These are phyloP conservation scores for Heliothis virescens DNA, from an alignment of 1,140 invertebrate genomes.

Conservation along the genomic window DNA sequence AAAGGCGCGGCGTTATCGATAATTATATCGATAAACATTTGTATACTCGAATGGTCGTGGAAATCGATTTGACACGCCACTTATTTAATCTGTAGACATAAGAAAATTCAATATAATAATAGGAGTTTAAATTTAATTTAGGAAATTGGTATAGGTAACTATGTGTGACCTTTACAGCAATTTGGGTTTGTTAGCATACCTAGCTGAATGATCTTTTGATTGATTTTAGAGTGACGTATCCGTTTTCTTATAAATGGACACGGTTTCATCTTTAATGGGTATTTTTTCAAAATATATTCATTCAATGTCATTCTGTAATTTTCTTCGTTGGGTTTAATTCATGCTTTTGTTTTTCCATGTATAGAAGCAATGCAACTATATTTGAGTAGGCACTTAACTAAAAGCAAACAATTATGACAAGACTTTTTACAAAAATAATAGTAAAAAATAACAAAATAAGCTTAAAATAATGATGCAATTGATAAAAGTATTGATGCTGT, in stretches of 20 bases:
- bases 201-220: constrained; percentile 25
- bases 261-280: neutral
- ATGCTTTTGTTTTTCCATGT: too few species aligned
- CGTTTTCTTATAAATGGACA: neutral
- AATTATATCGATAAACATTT: constrained; percentile 50
- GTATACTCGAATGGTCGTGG: constrained; percentile 29
- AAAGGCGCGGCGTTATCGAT: constrained; percentile 59
- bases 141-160: constrained; percentile 15
- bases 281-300: too few species aligned
- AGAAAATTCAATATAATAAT: constrained; percentile 39
- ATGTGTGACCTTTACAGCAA: constrained; percentile 38
- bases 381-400: too few species aligned
- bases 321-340: too few species aligned
- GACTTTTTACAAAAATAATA: too few species aligned
- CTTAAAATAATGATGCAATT: too few species aligned
- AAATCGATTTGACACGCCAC: constrained; percentile 48
- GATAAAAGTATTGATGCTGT: too few species aligned
- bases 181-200: constrained; percentile 28
- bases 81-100: constrained; percentile 29
- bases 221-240: neutral
- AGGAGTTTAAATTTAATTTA: constrained; percentile 42
- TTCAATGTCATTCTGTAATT: too few species aligned
- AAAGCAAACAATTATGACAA: too few species aligned
- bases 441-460: too few species aligned
- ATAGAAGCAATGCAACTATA: too few species aligned